These are phyloP conservation scores for Lerista edwardsae DNA, from an alignment of 2,797 vertebrate genomes.

Conservation along the genomic window DNA sequence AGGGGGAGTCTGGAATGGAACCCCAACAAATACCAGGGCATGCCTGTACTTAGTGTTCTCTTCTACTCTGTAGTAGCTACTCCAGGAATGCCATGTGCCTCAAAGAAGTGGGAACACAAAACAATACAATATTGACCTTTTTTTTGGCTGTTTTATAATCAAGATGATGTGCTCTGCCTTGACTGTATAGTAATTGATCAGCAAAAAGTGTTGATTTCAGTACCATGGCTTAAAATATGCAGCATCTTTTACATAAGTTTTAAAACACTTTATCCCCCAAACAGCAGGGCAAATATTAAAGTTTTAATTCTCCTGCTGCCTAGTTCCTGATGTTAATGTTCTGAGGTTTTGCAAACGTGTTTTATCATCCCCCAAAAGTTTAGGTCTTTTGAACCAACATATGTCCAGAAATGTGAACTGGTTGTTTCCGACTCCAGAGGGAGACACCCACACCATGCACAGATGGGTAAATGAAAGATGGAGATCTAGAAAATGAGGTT, in stretches of 20 bases:
- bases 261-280: not conserved
- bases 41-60: too few species aligned
- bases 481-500: conserved; percentile 64
- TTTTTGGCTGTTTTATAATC: not conserved
- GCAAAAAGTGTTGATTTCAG: not conserved
- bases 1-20: too few species aligned
- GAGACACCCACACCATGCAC: conserved; percentile 24
- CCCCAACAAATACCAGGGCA: too few species aligned
- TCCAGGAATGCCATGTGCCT: not conserved
- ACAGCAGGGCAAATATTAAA: not conserved
- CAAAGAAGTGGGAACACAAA: not conserved
- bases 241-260: not conserved
- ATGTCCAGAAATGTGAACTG: conserved; percentile 20
- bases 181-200: not conserved
- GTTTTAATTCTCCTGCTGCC: not conserved
- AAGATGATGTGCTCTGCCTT: not conserved
- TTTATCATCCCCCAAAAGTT: not conserved
- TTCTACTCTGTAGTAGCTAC: not conserved
- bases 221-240: not conserved
- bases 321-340: not conserved
- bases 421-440: conserved; percentile 41
- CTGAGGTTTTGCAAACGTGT: not conserved
- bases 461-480: conserved; percentile 60
- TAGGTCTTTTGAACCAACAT: not conserved
- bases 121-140: not conserved